Base-by-base conservation (phyloP, 2,888 invertebrate species). In the Galerucella calmariensis region DNA sequence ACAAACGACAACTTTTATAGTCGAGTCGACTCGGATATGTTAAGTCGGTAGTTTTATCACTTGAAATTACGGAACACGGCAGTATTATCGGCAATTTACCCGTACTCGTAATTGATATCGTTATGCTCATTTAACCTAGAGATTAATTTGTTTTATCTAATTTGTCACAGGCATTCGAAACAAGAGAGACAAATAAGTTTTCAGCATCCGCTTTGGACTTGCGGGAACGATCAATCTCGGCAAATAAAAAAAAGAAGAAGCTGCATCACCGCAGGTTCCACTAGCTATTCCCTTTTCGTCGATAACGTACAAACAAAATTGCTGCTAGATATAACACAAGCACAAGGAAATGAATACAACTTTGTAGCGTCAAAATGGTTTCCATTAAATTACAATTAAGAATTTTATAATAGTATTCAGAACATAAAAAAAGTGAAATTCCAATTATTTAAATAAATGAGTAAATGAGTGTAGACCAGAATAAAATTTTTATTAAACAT, bases 21-120 rank as follows among this genome's bases (percentile, higher is more conserved):
- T 67, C 70, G 53, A 70, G 74, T 77, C 75, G 74, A 75, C 68
- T 75, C 61, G 69, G 73, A 76, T 76, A 73, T 76, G 76, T 71
- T 66, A 56, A 16, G 48, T 69, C 69, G 46, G 72, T 56, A 74
- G 74, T 76, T 74, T 78, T 74, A 78, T 78, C 77, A 74, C 74
- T 73, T 58, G 66, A 67, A 75, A 93, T 92, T 86, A 96, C 95
- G 81, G 98, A 98, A 70, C 12, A 48, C 97, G 62, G 75, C 66
- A 67, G 63, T 69, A 51, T 68, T 59, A 67, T 67, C 35, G 35
- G 71, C 73, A 75, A 76, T 75, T 75, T 71, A 61, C 63, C 71
- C 20, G 63, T 63, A 73, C 63, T 66, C 71, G 74, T 78, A 78
- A 75, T 78, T 74, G 78, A 78, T 78, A 76, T 78, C 78, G 78